These are phyloP conservation scores for Microtus montanus DNA, from an alignment of 2,113 vertebrate genomes.

Conservation along the genomic window DNA sequence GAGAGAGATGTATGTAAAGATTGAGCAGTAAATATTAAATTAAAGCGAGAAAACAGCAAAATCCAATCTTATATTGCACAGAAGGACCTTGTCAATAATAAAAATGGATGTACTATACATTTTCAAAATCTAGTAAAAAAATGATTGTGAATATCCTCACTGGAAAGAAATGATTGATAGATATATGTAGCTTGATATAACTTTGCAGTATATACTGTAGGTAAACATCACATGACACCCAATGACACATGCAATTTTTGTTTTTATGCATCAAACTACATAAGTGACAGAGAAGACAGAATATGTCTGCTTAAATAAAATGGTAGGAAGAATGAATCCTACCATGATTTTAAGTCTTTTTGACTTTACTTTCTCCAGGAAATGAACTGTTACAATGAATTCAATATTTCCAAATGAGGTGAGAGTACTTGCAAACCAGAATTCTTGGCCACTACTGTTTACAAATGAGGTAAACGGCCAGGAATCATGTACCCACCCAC, in stretches of 20 bases:
- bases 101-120: neutral
- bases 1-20: fast-evolving
- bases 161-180: neutral
- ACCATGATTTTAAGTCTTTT: neutral
- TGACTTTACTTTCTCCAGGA: neutral
- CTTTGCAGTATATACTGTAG: too few relatives aligned
- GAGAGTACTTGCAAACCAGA: slow-evolving; percentile 16
- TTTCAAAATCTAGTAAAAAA: neutral
- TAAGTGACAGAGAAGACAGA: neutral
- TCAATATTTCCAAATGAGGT: slow-evolving; percentile 58
- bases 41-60: neutral
- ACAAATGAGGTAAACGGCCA: slow-evolving; percentile 25
- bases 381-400: slow-evolving; percentile 12
- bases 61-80: fast-evolving
- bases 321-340: neutral
- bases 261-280: neutral
- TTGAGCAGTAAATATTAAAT: neutral
- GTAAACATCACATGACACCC: neutral
- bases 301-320: neutral
- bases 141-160: neutral
- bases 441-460: slow-evolving; percentile 28
- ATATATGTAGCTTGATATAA: neutral
- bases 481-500: neutral
- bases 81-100: neutral
- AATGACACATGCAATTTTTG: neutral